These are phyloP conservation scores for Lerema accius DNA, from an alignment of 1,140 invertebrate species.

Conservation along the genomic window DNA sequence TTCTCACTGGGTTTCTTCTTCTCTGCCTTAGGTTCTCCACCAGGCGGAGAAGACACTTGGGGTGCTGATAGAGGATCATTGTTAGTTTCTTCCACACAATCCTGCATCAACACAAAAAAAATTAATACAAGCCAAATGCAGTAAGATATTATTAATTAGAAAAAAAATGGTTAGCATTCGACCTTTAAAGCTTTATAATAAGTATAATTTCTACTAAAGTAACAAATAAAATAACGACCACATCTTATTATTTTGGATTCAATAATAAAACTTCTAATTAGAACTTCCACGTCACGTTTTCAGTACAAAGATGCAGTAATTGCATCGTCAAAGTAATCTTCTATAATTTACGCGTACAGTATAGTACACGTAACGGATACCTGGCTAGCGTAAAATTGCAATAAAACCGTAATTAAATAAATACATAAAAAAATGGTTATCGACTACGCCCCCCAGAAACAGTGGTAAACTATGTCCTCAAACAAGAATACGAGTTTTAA, in stretches of 20 bases:
- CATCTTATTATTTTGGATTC: too few species aligned
- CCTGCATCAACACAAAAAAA: conserved; percentile 38
- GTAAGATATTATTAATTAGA: background rate
- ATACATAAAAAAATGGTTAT: background rate
- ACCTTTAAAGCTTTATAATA: too few species aligned
- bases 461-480: background rate
- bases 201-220: too few species aligned
- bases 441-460: conserved; percentile 7
- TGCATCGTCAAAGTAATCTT: background rate
- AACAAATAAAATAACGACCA: too few species aligned
- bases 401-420: conserved; percentile 8
- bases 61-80: conserved; percentile 65
- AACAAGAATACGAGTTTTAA: background rate
- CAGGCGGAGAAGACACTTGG: conserved; percentile 43
- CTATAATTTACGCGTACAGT: too few species aligned
- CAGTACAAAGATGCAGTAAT: background rate
- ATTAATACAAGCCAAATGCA: too few species aligned
- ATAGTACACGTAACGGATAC: background rate
- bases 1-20: conserved; percentile 79
- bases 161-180: background rate
- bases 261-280: too few species aligned
- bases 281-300: conserved; percentile 9
- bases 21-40: conserved; percentile 54
- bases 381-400: conserved; percentile 5
- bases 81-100: conserved; percentile 69